These are phyloP conservation scores for Pyrrhosoma nymphula DNA, from an alignment of 2,888 invertebrate species.

Conservation along the genomic window DNA sequence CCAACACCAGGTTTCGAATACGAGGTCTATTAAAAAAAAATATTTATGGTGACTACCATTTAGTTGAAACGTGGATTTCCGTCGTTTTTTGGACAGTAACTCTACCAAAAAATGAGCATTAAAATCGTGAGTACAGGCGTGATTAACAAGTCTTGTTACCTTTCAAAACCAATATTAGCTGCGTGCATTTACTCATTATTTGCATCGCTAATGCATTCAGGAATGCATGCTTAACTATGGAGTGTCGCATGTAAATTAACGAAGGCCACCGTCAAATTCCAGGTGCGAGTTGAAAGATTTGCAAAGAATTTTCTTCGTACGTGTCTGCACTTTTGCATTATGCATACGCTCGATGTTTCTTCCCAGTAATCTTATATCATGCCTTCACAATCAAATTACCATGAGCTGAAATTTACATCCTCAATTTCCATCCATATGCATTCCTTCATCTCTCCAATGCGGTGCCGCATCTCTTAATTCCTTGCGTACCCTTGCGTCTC, in stretches of 20 bases:
- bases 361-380: background rate
- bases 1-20: no score
- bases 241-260: background rate
- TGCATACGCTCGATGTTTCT: background rate
- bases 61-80: no score
- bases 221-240: background rate
- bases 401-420: background rate
- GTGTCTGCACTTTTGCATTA: background rate
- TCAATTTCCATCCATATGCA: background rate
- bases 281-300: background rate
- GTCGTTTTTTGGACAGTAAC: no score
- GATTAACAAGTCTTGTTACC: no score
- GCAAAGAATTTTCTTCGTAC: background rate
- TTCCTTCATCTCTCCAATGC: background rate
- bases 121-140: no score
- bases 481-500: background rate
- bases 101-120: no score
- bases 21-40: no score
- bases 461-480: background rate
- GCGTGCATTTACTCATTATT: background rate
- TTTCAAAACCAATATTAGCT: no score
- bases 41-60: no score
- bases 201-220: background rate
- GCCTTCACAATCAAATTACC: background rate
- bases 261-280: background rate